Evolutionary conservation across 2,888 invertebrate genomes (phyloP).

Genomic region (Drosophila kokeensis): DNA sequence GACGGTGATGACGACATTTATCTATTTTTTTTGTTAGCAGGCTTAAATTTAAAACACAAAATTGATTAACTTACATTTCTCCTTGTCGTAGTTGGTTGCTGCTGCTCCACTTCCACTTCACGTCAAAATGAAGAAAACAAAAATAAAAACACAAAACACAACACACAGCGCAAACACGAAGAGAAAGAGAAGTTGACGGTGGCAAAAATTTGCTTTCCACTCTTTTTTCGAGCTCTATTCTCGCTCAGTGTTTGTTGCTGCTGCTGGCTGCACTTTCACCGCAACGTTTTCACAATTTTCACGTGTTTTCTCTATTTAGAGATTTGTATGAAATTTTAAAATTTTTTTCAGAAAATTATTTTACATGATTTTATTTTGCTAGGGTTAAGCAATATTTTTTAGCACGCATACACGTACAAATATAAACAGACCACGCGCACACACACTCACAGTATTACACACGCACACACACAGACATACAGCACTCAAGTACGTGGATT

Average conservation of each 20-base stretch:
- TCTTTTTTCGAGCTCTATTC: conserved; percentile 56
- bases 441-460: conserved; percentile 27
- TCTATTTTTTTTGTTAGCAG: conserved; percentile 35
- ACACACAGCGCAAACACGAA: conserved; percentile 29
- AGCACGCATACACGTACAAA: conserved; percentile 29
- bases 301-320: conserved; percentile 56
- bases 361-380: conserved; percentile 49
- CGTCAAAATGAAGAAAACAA: conserved; percentile 14
- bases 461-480: conserved; percentile 36
- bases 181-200: conserved; percentile 43
- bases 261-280: conserved; percentile 65
- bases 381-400: conserved; percentile 68
- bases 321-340: conserved; percentile 35
- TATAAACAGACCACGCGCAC: conserved; percentile 30
- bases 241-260: conserved; percentile 29
- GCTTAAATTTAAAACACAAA: conserved; percentile 31
- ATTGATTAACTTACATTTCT: conserved; percentile 52
- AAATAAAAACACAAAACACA: conserved; percentile 39
- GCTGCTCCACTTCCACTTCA: conserved; percentile 37
- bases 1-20: conserved; percentile 57
- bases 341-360: conserved; percentile 35
- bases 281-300: conserved; percentile 60
- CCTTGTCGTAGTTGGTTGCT: conserved; percentile 17
- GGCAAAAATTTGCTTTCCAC: conserved; percentile 59
- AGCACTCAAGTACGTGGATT: conserved; percentile 63